phyloP scores from a whole-genome alignment of 2,888 invertebrate genomes.

The Lepidonotus clava region DNA sequence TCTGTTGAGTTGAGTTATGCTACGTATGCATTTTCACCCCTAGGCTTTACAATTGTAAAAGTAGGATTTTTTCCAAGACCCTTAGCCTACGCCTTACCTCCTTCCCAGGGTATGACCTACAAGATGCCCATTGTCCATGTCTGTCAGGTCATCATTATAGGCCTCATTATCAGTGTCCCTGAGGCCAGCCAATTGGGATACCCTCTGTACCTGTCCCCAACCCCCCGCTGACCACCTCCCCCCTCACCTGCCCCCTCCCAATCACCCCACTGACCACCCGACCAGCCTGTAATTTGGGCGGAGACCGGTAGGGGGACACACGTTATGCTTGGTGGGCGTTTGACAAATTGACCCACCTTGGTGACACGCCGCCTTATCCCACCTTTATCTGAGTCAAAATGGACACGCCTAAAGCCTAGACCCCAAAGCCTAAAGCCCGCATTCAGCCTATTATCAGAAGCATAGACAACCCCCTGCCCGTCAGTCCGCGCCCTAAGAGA shows the following conservation, averaged over 20 bases:
- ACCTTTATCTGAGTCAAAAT: background rate
- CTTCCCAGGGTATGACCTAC: conserved; percentile 15
- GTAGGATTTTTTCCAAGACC: no score
- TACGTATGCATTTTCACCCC: no score
- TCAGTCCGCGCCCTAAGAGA: no score
- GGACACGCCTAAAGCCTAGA: background rate
- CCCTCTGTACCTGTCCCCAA: no score
- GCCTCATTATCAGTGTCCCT: background rate
- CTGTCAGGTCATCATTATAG: conserved; percentile 14
- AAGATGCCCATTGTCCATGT: conserved; percentile 17
- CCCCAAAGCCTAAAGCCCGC: no score
- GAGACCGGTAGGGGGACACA: conserved; percentile 13
- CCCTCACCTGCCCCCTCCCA: no score
- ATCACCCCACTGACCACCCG: conserved; percentile 27
- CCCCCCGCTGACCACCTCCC: conserved; percentile 33
- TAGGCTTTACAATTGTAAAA: no score
- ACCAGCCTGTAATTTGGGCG: conserved; percentile 18
- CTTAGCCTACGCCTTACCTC: no score
- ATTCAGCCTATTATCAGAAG: no score
- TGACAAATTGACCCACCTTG: conserved; percentile 24
- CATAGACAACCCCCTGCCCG: no score
- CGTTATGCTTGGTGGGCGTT: background rate
- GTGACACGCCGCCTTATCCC: background rate
- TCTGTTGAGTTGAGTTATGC: no score
- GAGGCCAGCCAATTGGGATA: background rate